Base-by-base conservation (phyloP, 2,888 invertebrate genomes). In the Cabera pusaria region DNA sequence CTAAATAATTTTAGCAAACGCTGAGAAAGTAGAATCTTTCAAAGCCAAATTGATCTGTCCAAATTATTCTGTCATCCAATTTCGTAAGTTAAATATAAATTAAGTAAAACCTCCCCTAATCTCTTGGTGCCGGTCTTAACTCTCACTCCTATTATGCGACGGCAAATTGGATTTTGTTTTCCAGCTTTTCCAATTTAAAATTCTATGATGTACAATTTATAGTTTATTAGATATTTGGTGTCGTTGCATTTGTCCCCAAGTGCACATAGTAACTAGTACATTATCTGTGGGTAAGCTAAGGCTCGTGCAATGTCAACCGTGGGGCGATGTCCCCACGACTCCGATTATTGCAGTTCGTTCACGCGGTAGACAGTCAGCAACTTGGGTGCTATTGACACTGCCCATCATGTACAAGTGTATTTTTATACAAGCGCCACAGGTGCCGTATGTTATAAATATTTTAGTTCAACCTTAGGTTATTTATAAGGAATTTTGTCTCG, bases 301-400 rank as follows among this genome's bases (percentile, higher is more conserved):
- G 12, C 32, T 40, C 34, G 12, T 19, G 31, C 31, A 42, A 34
- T 42, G 47, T 48, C 44, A 40, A 26, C 28, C 44, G 33, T 37
- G 24, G 49, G 48, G 48, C 49, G 51, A 38, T 44, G 53, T 53
- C 46, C 50, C 46, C 38, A 22, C 39, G 26, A 4, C 41, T 22
- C 32, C 32, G 39, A 44, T 42, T 47, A 53, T 49, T 51, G 35
- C 48, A 42, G 53, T 53, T 53, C 53, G 38, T 53, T 51, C 53
- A 46, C 53, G 44, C 48, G 48, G 38, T 51, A 44, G 46, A 51
- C 51, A 51, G 42, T 46, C 42, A 48, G 43, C 52, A 46, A 50
- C 28, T 24, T 33, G 25, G 26, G 16, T 38, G 50, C 42, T 51
- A 41, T 53, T 49, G 51, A 51, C 53, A 38, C 26, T 6, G n/a